phyloP scores from a whole-genome alignment of 2,888 invertebrate genomes.

The Drosophila mulleri region DNA sequence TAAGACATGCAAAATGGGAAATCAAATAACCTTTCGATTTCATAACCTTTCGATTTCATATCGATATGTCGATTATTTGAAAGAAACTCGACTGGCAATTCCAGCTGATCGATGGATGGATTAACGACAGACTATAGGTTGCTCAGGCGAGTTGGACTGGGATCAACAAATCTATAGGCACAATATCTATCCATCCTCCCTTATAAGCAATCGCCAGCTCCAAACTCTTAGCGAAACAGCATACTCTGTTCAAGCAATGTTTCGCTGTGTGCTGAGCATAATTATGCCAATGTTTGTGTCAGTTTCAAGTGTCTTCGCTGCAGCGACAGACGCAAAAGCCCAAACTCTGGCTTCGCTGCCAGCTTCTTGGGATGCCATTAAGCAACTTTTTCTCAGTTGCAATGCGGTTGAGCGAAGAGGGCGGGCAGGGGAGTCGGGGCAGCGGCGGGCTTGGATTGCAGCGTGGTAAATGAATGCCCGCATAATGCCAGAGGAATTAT shows the following conservation, averaged over 20 bases:
- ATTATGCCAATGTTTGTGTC: constrained; percentile 69
- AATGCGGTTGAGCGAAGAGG: constrained; percentile 12
- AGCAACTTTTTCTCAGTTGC: constrained; percentile 45
- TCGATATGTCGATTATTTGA: no score
- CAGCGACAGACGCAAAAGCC: neutral
- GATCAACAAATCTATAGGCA: neutral
- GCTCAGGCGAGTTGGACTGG: neutral
- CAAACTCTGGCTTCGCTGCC: neutral
- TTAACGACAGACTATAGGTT: neutral
- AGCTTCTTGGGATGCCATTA: constrained; percentile 51
- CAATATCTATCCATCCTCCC: no score
- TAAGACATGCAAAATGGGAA: no score
- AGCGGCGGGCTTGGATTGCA: constrained; percentile 1
- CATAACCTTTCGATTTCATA: no score
- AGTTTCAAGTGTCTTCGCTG: constrained; percentile 52
- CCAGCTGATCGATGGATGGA: neutral
- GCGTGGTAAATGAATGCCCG: constrained; percentile 62
- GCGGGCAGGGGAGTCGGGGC: neutral
- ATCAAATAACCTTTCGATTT: no score
- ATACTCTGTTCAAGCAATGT: neutral
- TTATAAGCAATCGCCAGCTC: no score
- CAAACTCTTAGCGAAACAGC: no score
- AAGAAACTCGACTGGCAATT: neutral
- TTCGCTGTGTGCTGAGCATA: constrained; percentile 7
- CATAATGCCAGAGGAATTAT: constrained; percentile 66